Evolutionary conservation across 2,888 invertebrate species (phyloP), one percentile per base, ranked within the genome.

Genomic region (Phyllotreta cruciferae): DNA sequence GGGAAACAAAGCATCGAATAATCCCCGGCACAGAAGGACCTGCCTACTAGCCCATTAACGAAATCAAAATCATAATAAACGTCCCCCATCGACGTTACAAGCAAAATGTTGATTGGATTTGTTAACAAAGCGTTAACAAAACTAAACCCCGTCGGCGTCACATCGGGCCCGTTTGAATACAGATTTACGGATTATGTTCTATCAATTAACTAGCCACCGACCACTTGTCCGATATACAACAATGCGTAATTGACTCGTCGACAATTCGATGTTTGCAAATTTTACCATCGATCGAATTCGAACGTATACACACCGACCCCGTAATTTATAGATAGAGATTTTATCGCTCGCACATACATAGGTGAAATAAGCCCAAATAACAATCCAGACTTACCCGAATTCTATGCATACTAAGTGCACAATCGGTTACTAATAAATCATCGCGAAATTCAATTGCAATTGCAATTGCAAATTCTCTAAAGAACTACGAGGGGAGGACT

Each of bases 221-320:
- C 67, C 64, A 60, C 64, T 64, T 60, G 62, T 65, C 62, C 65
- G 57, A 57, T 52, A 57, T 52, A 62, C 62, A 62, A 62, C 58
- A 61, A 65, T 57, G 57, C 47, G 64, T 66, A 66, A 66, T 66
- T 62, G 62, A 66, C 56, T 66, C 60, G 49, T 52, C 62, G 66
- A 66, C 66, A 62, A 47, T 65, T 62, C 60, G 58, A 60, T 66
- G 60, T 66, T 62, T 62, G 53, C 54, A 62, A 57, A 64, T 63
- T 63, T 60, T 44, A 50, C 54, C 41, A 62, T 64, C 57, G 62
- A 64, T 57, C 64, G 10, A 47, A 58, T 57, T 57, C 36, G 55
- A 57, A 24, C 24, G 4, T 4, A 24, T 24, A 24, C 53, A 37
- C 35, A 50, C 39, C 56, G 38, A 53, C 42, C 57, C 39, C 49